Evolutionary conservation across 2,797 vertebrate genomes (phyloP), one percentile per base, ranked within the genome.

Genomic region (Cyclura pinguis): DNA sequence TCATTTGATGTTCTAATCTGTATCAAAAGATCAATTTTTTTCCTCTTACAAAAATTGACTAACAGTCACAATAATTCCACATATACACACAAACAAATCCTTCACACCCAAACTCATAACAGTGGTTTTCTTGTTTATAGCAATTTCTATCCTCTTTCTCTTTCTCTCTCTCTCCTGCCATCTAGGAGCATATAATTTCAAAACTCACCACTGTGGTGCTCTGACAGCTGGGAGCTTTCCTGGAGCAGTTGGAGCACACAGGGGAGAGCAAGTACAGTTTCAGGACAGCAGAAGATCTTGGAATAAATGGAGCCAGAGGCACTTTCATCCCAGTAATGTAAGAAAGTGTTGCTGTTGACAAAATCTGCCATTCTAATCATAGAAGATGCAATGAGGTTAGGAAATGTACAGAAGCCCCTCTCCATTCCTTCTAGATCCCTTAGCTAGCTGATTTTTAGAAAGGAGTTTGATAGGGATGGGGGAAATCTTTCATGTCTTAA

Each of bases 1-100:
- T 89, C 6, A 64, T 90, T 57, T 93, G 92, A 92, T 92, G n/a
- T 74, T 92, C 59, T 89, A 90, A 82, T 91, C 88, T 93, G 52
- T 72, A 38, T 88, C 89, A 91, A 94, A 93, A 0, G 10, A 90
- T 87, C 83, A 83, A 82, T 86, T 89, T 85, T 89, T 85, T 88
- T 67, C 64, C 35, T n/a, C 84, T 85, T 85, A 80, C 16, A 92
- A 35, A 64, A 81, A 86, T n/a, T 78, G 67, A 92, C 74, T 85
- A 95, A 89, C n/a, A 55, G 85, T 87, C 50, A 86, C 88, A 91
- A 6, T 76, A 89, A 87, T 38, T 84, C 59, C 74, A 87, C 55
- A 87, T 20, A 20, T 55, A 83, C n/a, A 38, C 82, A 42, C n/a
- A 52, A 52, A 52, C 8, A 22, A 52, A 38, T 1, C 83, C 52